Percentiles rank a stretch among this genome's conserved stretches.
Evolutionary conservation across 2,797 vertebrate species (phyloP).

Genomic region (Anomalospiza imberbis): DNA sequence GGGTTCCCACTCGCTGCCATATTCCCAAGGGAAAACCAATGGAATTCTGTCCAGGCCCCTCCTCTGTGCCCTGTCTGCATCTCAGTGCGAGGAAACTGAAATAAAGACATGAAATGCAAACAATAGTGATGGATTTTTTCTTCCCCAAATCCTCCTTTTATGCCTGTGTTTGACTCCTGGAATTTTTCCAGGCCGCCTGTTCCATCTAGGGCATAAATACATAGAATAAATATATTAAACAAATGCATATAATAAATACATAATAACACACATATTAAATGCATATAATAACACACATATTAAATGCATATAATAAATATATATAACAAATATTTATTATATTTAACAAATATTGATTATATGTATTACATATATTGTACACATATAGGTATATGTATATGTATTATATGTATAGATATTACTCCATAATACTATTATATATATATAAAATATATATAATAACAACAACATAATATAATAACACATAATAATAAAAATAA

Average conservation of each 20-base stretch:
- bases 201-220: not conserved
- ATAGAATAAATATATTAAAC: not conserved
- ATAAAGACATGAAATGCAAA: not conserved
- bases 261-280: not conserved
- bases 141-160: not conserved
- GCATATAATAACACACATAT: too few relatives aligned
- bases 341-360: too few relatives aligned
- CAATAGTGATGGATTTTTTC: not conserved
- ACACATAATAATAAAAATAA: too few relatives aligned
- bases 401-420: too few relatives aligned
- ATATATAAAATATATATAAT: not conserved
- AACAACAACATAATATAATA: too few relatives aligned
- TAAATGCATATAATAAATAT: not conserved
- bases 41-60: not conserved
- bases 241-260: not conserved
- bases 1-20: not conserved
- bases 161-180: not conserved
- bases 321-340: too few relatives aligned
- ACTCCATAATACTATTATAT: too few relatives aligned
- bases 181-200: not conserved
- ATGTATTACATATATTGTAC: too few relatives aligned
- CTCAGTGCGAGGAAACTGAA: not conserved
- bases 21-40: not conserved
- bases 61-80: not conserved
- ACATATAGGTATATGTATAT: too few relatives aligned